Base-by-base conservation (phyloP, 2,113 vertebrate genomes). In the Chloebia gouldiae region DNA sequence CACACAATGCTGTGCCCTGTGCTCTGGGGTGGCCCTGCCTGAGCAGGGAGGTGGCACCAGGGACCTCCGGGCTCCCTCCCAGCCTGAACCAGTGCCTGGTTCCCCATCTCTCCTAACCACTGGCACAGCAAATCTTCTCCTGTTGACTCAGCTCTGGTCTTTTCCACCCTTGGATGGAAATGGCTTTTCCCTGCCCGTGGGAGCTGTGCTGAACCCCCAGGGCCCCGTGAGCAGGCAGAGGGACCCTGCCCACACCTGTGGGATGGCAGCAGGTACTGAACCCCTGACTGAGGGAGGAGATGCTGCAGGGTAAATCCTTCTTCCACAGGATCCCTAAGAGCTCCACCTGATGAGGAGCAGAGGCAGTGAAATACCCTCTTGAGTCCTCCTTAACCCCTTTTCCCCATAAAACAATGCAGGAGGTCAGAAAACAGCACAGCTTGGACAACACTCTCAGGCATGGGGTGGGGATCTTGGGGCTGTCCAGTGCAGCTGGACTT, bases 211-310 rank as follows among this genome's bases (percentile, higher is more conserved):
- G 71, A 44, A 4, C 28, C 53, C 23, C 10, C 7, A 8, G 18
- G 20, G 23, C 6, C 24, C 45, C 1, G 0, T 49, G 27, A 56
- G 50, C 39, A 28, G 45, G 54, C 39, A 53, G 19, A 45, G 30
- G 54, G 31, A 3, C 15, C 37, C 33, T 59, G 56, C 27, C 47
- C 30, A 1, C 3, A 1, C 1, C 3, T 0, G 2, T 3, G n/a
- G 42, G 60, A 17, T 3, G 21, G 51, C 64, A 44, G 73, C 72
- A 63, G 51, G 15, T 1, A 1, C 51, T 23, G 35, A 81, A 57
- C 31, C 24, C 13, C 24, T 6, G 56, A 39, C 14, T 4, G 30
- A 27, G 9, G 44, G 30, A 54, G 63, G 54, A 69, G 59, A 60
- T 60, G 50, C 72, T 86, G 49, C 3, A 3, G 21, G 35, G 45